phyloP scores from a whole-genome alignment of 1,140 invertebrate genomes.

The Papilio dardanus region DNA sequence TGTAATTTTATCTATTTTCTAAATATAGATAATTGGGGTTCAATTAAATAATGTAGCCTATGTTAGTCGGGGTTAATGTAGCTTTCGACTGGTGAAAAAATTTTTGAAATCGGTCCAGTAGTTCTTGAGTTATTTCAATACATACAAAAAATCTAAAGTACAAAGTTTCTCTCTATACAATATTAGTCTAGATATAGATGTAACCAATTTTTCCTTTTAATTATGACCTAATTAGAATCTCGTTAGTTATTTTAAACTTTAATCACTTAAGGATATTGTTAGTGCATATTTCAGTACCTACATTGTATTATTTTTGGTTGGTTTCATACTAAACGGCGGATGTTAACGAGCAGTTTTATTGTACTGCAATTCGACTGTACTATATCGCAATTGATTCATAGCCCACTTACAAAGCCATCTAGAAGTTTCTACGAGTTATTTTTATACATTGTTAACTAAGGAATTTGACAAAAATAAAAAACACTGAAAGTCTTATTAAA shows the following conservation, averaged over 20 bases:
- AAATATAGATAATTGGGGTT: no score
- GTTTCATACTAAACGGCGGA: not conserved
- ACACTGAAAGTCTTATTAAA: no score
- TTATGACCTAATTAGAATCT: not conserved
- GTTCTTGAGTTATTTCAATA: no score
- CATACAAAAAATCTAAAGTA: no score
- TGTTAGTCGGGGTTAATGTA: no score
- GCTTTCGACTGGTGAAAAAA: no score
- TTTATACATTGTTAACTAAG: not conserved
- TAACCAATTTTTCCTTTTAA: not conserved
- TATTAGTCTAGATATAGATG: no score
- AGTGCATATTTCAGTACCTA: not conserved
- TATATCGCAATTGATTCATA: slow-evolving; percentile 9
- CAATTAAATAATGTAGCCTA: no score
- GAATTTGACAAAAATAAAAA: not conserved
- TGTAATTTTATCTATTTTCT: no score
- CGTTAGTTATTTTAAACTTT: not conserved
- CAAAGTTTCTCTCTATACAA: no score
- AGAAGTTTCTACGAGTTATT: not conserved
- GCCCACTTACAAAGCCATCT: not conserved
- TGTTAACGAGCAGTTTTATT: slow-evolving; percentile 21
- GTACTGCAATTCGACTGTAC: not conserved
- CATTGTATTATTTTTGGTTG: slow-evolving; percentile 8
- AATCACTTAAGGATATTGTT: slow-evolving; percentile 1
- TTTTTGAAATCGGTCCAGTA: no score